Evolutionary conservation across 2,888 invertebrate species (phyloP), one percentile per base, ranked within the genome.

Genomic region (Gasteruption jaculator): DNA sequence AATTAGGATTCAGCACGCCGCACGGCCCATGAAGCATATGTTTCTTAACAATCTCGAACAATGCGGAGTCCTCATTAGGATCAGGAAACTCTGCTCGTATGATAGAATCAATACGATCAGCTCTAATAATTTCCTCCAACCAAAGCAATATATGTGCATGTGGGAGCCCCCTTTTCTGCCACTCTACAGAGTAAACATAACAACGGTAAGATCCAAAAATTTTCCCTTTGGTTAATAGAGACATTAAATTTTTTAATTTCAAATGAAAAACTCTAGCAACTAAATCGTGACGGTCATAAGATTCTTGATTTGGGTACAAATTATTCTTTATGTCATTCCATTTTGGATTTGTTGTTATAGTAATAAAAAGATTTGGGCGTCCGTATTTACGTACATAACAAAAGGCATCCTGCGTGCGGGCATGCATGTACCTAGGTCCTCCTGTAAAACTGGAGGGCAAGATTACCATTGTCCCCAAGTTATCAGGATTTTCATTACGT

Each of bases 51-150:
- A 50, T 50, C 11, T 54, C 40, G 44, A 50, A 45, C 4, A 71
- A 42, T 7, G 38, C 31, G 11, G 55, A 57, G 52, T 66, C 56
- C 16, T 12, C 8, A 6, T 54, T 25, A 15, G 48, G 48, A 46
- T 69, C 47, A 5, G 66, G 64, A 14, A 72, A 38, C 49, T 71
- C 71, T 12, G 69, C 66, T 5, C 43, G 43, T 4, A 72, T 64
- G 3, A 67, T 20, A 4, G 50, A 19, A 45, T 72, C 69, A 29
- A 54, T 56, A 21, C 47, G 19, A 24, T 50, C 43, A 12, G 55
- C 45, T n/a, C 11, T 33, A 10, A 58, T 50, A 44, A 45, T 49
- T 48, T 41, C 24, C n/a, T 49, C 11, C 10, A 61, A 26, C 57
- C 57, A 54, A 11, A 60, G 19, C 10, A 64, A 36, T 18, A 57